These are phyloP conservation scores for Scolanthus callimorphus DNA, from an alignment of 92 coral and sea anemone species.

Conservation along the genomic window DNA sequence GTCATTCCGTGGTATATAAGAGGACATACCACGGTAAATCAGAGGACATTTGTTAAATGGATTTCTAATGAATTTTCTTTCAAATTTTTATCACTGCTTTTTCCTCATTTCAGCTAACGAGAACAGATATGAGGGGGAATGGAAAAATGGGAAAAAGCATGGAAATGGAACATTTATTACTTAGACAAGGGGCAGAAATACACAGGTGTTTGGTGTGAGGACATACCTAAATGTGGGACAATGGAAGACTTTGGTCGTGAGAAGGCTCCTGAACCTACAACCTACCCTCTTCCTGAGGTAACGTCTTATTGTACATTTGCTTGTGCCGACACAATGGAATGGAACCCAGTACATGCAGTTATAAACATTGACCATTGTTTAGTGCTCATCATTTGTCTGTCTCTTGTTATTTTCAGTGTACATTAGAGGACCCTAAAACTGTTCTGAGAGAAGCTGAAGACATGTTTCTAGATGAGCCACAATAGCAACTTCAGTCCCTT, in stretches of 20 bases:
- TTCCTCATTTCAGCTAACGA: slow-evolving; percentile 97
- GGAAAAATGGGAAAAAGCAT: slow-evolving; percentile 93
- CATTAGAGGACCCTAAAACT: slow-evolving; percentile 58
- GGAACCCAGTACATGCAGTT: no score
- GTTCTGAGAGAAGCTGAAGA: slow-evolving; percentile 88
- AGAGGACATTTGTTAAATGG: no score
- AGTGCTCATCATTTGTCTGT: neutral
- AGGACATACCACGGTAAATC: no score
- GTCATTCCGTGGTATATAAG: no score
- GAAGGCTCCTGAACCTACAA: slow-evolving; percentile 86
- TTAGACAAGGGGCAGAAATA: slow-evolving; percentile 92
- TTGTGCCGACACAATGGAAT: no score
- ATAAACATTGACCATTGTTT: neutral
- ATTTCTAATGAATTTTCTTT: no score
- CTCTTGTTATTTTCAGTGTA: slow-evolving; percentile 49
- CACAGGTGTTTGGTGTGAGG: slow-evolving; percentile 93
- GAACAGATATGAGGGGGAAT: slow-evolving; percentile 94
- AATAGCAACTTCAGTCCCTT: no score
- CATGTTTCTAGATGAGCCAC: slow-evolving; percentile 71
- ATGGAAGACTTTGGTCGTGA: slow-evolving; percentile 99
- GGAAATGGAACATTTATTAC: slow-evolving; percentile 90
- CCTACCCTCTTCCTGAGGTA: slow-evolving; percentile 93
- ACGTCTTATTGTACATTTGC: no score
- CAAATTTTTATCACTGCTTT: no score
- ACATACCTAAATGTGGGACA: slow-evolving; percentile 98